These are phyloP conservation scores for Oegoconia quadripuncta DNA, from an alignment of 2,888 invertebrate genomes.

Conservation along the genomic window DNA sequence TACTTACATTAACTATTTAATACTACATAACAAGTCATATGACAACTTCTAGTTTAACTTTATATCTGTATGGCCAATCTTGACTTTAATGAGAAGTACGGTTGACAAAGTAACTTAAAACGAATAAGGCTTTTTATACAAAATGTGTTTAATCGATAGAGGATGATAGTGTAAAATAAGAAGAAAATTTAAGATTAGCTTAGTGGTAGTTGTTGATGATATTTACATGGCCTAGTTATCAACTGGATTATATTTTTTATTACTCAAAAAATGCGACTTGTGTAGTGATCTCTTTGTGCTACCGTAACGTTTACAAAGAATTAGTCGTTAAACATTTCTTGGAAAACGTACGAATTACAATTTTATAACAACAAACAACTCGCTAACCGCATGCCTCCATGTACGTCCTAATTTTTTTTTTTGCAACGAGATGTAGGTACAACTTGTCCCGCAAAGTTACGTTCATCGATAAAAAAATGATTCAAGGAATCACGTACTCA, in stretches of 20 bases:
- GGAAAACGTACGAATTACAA: slow-evolving; percentile 8
- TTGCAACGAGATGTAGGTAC: slow-evolving; percentile 51
- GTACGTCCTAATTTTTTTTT: slow-evolving; percentile 60
- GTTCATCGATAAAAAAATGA: slow-evolving; percentile 42
- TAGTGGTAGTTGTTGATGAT: not conserved
- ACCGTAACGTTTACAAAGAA: too few species aligned
- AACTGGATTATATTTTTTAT: not conserved
- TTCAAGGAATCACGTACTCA: slow-evolving; percentile 66
- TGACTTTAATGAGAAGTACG: slow-evolving; percentile 60
- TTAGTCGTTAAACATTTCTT: too few species aligned
- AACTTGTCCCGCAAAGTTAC: slow-evolving; percentile 57
- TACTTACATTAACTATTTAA: too few species aligned
- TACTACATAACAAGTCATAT: too few species aligned
- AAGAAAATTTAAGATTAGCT: slow-evolving; percentile 46
- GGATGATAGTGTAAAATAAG: slow-evolving; percentile 32
- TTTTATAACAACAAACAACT: slow-evolving; percentile 23
- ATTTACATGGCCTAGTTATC: too few species aligned
- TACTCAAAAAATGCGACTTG: slow-evolving; percentile 34
- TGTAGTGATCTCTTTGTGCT: too few species aligned
- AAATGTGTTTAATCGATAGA: slow-evolving; percentile 52
- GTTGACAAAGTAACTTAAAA: slow-evolving; percentile 56
- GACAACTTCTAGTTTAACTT: slow-evolving; percentile 22
- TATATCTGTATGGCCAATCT: slow-evolving; percentile 23
- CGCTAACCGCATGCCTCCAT: slow-evolving; percentile 32
- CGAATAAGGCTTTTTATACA: slow-evolving; percentile 43